Evolutionary conservation across 2,888 invertebrate genomes (phyloP), one percentile per base, ranked within the genome.

Genomic region (Ormyrus pomaceus): DNA sequence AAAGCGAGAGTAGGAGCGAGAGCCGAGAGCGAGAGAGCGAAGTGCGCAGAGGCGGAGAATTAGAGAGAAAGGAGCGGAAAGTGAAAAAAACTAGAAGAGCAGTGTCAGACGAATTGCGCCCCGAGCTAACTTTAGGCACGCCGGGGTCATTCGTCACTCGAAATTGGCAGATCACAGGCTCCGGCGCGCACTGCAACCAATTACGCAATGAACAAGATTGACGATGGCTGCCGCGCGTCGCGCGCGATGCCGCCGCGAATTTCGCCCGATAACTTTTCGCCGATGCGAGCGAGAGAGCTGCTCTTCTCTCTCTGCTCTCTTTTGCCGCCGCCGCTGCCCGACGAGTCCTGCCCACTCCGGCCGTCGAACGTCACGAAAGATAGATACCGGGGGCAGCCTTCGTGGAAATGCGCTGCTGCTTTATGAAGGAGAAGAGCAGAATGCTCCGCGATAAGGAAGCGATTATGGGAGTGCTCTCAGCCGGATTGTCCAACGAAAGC

Each of bases 131-230:
- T 80, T 80, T 80, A 77, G 77, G 64, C 73, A 51, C 50, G 50
- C 46, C 55, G 53, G 75, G 66, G 64, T 80, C 80, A 81, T 81
- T 82, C 82, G 82, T 83, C 82, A 82, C 83, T 80, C 77, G 74
- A 82, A 84, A 83, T 83, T 82, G 83, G 77, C 82, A 83, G 82
- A 77, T 81, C 78, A 51, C 66, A 73, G 59, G 45, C 64, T 56
- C 73, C 46, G 59, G 58, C 56, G n/a, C n/a, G 65, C 59, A 34
- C 68, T 19, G 51, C 10, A 68, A 64, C 80, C 82, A 82, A 82
- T 82, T 77, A 80, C 80, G 77, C 82, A 80, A 82, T 77, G 80
- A 82, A 72, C 80, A 80, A 82, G 79, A 82, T 80, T 79, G 79
- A 82, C 77, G 80, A 80, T 65, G 71, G 48, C 77, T 76, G 66